phyloP scores from a whole-genome alignment of 2,888 invertebrate species.

The Mechanitis mazaeus region DNA sequence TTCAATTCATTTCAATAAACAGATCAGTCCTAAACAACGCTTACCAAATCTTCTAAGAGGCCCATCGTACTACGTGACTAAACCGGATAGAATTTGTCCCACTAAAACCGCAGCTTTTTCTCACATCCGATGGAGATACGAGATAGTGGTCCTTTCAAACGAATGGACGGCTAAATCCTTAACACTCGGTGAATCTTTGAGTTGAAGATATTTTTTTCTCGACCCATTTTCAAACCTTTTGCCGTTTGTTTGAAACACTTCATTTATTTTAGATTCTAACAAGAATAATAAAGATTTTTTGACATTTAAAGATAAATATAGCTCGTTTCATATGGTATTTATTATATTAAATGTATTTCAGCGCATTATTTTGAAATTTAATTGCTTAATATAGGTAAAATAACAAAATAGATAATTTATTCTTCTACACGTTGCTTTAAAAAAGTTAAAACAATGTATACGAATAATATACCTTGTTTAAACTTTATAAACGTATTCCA shows the following conservation, averaged over 20 bases:
- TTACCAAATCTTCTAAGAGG: conserved; percentile 67
- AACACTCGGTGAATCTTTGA: conserved; percentile 60
- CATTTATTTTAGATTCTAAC: neutral
- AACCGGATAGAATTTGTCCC: conserved; percentile 72
- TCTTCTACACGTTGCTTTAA: too few species aligned
- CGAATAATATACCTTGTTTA: too few species aligned
- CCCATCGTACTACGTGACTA: conserved; percentile 70
- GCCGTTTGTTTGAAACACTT: conserved; percentile 10
- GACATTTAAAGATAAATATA: too few species aligned
- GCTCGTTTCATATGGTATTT: too few species aligned
- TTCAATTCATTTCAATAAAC: conserved; percentile 63
- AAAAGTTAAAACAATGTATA: too few species aligned
- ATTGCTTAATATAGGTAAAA: too few species aligned
- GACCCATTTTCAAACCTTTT: conserved; percentile 21
- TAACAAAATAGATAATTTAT: too few species aligned
- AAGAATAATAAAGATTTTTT: too few species aligned
- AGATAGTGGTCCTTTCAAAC: conserved; percentile 66
- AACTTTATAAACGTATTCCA: too few species aligned
- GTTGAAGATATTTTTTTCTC: conserved; percentile 45
- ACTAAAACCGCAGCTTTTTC: conserved; percentile 68
- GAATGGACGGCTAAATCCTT: conserved; percentile 65
- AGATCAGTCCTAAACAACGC: conserved; percentile 61
- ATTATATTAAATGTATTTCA: too few species aligned
- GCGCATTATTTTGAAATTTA: too few species aligned
- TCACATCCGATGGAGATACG: conserved; percentile 65